These are phyloP conservation scores for Coelopa frigida DNA, from an alignment of 1,140 invertebrate species.

Conservation along the genomic window DNA sequence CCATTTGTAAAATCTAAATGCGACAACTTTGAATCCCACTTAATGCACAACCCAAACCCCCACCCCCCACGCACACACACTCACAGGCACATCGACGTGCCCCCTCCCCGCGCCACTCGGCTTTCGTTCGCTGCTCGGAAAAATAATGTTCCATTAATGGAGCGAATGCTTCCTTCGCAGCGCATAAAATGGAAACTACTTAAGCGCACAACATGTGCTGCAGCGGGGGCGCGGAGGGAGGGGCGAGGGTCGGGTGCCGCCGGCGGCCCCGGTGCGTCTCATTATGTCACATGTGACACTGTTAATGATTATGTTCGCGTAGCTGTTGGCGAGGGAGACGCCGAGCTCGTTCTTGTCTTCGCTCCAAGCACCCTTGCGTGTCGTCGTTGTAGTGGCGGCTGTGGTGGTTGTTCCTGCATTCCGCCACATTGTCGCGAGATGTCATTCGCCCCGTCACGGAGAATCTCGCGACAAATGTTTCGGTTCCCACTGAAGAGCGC, in stretches of 20 bases:
- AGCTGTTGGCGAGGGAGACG: slow-evolving; percentile 12
- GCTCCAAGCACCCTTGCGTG: background rate
- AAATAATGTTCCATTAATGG: slow-evolving; percentile 44
- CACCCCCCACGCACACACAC: slow-evolving; percentile 3
- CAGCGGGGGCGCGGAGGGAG: slow-evolving; percentile 18
- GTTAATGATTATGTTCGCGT: slow-evolving; percentile 41
- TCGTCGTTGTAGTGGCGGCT: background rate
- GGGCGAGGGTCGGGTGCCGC: slow-evolving; percentile 3
- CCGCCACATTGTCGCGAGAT: slow-evolving; percentile 4
- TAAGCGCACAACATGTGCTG: slow-evolving; percentile 23
- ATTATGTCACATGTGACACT: slow-evolving; percentile 42
- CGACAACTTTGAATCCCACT: no score
- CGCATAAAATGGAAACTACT: slow-evolving; percentile 42
- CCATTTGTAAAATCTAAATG: no score
- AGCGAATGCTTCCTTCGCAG: slow-evolving; percentile 37
- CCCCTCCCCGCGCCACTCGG: no score
- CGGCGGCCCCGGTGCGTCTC: slow-evolving; percentile 21
- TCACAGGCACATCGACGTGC: background rate
- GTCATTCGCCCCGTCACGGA: slow-evolving; percentile 24
- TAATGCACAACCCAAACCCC: no score
- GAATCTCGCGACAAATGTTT: slow-evolving; percentile 43
- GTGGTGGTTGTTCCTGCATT: slow-evolving; percentile 12
- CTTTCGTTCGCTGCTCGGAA: slow-evolving; percentile 13
- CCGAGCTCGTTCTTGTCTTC: slow-evolving; percentile 8
- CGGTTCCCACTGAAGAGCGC: slow-evolving; percentile 38